Conservation (phyloP, 2,113 vertebrate genomes). For the Chloropsis hardwickii region DNA sequence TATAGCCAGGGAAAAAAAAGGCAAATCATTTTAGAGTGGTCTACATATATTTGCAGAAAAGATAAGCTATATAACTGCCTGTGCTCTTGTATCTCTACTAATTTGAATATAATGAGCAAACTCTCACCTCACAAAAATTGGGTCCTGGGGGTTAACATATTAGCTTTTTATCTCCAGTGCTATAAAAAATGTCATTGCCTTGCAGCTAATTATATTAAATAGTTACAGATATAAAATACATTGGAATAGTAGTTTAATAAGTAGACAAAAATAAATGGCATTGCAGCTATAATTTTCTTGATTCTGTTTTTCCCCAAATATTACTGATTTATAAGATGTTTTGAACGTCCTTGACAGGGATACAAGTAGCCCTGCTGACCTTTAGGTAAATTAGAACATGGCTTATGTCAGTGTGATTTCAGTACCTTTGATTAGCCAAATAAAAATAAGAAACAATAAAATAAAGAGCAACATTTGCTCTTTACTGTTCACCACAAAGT, state of each 20-base stretch:
- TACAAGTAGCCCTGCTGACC: slow-evolving; percentile 7
- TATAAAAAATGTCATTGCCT: slow-evolving; percentile 42
- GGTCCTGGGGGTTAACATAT: slow-evolving; percentile 52
- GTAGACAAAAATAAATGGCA: slow-evolving; percentile 37
- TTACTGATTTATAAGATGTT: neutral
- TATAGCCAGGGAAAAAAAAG: neutral
- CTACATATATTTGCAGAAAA: slow-evolving; percentile 28
- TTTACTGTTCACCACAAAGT: neutral
- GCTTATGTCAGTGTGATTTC: neutral
- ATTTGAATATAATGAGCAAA: slow-evolving; percentile 59
- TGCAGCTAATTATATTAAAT: slow-evolving; percentile 52
- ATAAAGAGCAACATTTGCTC: neutral
- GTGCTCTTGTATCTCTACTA: slow-evolving; percentile 12
- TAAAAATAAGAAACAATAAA: slow-evolving; percentile 1
- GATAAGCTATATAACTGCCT: slow-evolving; percentile 31
- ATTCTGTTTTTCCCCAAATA: slow-evolving; percentile 8
- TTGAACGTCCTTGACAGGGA: neutral
- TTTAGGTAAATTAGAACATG: slow-evolving; percentile 56
- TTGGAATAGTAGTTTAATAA: slow-evolving; percentile 38
- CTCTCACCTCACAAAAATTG: slow-evolving; percentile 39
- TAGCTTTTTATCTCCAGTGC: slow-evolving; percentile 34
- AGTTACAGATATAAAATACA: slow-evolving; percentile 42
- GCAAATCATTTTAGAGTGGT: neutral
- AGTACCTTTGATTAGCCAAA: neutral
- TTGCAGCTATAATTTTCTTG: neutral